Base-by-base conservation (phyloP, 2,113 vertebrate species). In the Oreotrochilus melanogaster region DNA sequence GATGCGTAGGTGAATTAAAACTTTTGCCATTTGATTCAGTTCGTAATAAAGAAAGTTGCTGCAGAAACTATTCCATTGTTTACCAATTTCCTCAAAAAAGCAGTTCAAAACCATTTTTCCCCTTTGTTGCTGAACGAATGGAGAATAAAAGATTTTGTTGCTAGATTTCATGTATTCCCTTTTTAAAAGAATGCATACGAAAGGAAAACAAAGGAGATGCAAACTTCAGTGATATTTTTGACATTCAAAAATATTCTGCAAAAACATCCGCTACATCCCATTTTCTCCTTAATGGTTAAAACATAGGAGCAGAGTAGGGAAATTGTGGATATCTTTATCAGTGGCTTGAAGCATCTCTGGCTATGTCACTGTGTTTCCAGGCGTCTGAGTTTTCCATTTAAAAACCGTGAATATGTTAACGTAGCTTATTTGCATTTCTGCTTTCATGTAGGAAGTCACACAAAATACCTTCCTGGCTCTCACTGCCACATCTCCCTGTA, bases 241-340 rank as follows among this genome's bases (percentile, higher is more conserved):
- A 88, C 82, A 78, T 78, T 83, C 76, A 73, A 90, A 93, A 76
- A 65, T 65, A 76, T 61, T 78, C 50, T 71, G 64, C 56, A 64
- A 86, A 91, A 93, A 74, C 72, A 94, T 86, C 45, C 53, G 74
- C 21, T 58, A 58, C 28, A 90, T 53, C 51, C 61, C 43, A 51
- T 83, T 90, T 83, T 88, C 72, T 93, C 60, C 71, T 86, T 88
- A 94, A 88, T 86, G 47, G 79, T 80, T 95, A 88, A 94, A 94
- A 92, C 82, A 74, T 62, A 88, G 80, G 24, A 79, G 50, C 35
- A 47, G 45, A 75, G 23, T 23, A 51, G 56, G 64, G 57, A 89
- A 93, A 72, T 33, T 9, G 30, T 10, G 51, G 75, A 18, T 92
- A 66, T 76, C 78, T 94, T 95, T 92, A 88, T 92, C 79, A 82